Evolutionary conservation across 2,888 invertebrate genomes (phyloP).

Genomic region (Girardia tigrina): DNA sequence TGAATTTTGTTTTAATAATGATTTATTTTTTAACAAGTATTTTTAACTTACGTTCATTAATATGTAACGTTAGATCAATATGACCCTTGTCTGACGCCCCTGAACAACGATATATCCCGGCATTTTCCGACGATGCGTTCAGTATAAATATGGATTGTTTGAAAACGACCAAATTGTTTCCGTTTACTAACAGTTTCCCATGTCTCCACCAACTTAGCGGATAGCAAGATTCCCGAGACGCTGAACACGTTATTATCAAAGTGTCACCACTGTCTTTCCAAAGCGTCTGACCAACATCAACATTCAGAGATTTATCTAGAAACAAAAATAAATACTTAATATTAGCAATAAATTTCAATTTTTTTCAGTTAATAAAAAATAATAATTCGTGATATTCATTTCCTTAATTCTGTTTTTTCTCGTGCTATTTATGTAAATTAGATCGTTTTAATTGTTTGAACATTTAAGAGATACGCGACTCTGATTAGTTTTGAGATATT

Average conservation of each 20-base stretch:
- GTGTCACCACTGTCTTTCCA: neutral
- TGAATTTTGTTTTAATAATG: no score
- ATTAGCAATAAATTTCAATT: no score
- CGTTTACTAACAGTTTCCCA: neutral
- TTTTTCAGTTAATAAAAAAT: no score
- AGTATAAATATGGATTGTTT: neutral
- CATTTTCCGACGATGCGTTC: neutral
- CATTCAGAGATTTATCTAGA: neutral
- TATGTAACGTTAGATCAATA: neutral
- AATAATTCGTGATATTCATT: no score
- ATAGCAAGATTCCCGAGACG: neutral
- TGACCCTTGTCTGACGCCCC: neutral
- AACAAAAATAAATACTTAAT: neutral
- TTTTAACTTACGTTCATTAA: neutral
- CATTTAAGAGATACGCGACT: no score
- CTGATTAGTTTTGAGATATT: no score
- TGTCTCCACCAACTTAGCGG: neutral
- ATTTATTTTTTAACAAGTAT: no score
- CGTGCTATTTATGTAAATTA: no score
- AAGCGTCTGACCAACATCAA: neutral
- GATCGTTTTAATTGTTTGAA: no score
- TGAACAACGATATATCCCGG: neutral
- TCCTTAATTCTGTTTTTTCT: no score
- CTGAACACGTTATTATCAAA: neutral
- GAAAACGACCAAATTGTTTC: neutral